Percentiles rank a stretch among this genome's conserved stretches.
Conservation (phyloP, 2,113 vertebrate species). For the Poeciliopsis prolifica region DNA sequence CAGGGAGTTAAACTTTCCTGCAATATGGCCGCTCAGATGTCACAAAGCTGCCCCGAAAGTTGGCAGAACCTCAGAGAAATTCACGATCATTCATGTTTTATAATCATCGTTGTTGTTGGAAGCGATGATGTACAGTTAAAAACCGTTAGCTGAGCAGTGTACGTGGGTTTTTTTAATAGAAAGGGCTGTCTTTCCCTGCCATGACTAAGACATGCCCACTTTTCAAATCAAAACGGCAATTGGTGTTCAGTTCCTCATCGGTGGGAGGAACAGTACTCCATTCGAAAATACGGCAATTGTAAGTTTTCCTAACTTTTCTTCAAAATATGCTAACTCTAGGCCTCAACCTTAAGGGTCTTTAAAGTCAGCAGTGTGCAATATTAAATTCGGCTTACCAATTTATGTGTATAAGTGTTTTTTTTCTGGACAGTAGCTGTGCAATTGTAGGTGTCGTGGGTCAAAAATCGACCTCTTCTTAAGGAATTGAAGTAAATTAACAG, state of each 20-base stretch:
- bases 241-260: constrained; percentile 8
- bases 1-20: constrained; percentile 71
- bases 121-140: background rate
- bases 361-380: accelerated
- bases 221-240: constrained; percentile 52
- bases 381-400: background rate
- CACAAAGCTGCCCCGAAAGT: constrained; percentile 50
- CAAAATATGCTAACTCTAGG: background rate
- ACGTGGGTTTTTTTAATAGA: background rate
- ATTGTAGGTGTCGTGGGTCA: no score
- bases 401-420: background rate
- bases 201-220: constrained; percentile 38
- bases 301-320: background rate
- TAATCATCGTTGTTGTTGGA: background rate
- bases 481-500: no score
- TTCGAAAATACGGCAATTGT: constrained; percentile 26
- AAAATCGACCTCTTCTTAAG: no score
- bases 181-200: background rate
- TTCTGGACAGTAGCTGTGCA: background rate
- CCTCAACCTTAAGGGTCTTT: background rate
- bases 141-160: background rate
- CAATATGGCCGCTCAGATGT: constrained; percentile 80
- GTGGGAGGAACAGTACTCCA: constrained; percentile 10
- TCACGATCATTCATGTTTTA: background rate
- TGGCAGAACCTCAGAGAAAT: constrained; percentile 16